Base-by-base conservation (phyloP, 2,888 invertebrate species). In the Agrotis puta region DNA sequence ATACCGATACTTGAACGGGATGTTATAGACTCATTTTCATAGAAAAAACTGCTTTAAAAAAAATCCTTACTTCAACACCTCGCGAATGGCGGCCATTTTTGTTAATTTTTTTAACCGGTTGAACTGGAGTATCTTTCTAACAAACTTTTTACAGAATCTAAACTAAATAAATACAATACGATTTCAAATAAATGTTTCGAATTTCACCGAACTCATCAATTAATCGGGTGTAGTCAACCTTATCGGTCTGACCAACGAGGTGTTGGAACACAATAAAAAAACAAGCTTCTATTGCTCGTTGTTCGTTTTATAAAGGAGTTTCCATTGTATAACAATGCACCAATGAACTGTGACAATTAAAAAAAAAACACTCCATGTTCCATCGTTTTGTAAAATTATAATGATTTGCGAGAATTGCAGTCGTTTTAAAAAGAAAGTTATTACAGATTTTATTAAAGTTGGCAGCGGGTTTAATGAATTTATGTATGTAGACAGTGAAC, bases 261-360 rank as follows among this genome's bases (percentile, higher is more conserved):
- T 74, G 83, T 78, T 74, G 61, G 81, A 75, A 72, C 20, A 69
- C 65, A 77, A 69, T n/a, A n/a, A 85, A 70, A 64, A 68, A 74
- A 77, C 69, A 58, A 18, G 43, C 62, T 13, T 82, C 47, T 79
- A 68, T 58, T 70, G 76, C 74, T 54, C n/a, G 74, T 64, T 79
- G 68, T 79, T 67, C 56, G 20, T 39, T 45, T 53, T 48, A 74
- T 63, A 79, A 76, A 67, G 33, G 63, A 67, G 51, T 63, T 62
- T 39, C 45, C 20, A 70, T 62, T 70, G 57, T 64, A 22, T 33
- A 77, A 20, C 43, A 43, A 62, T 53, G 64, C 71, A 20, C 64
- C 82, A 57, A 66, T 70, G 70, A 56, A 70, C 57, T 43, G 61
- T n/a, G n/a, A n/a, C 63, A 56, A 13, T 24, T 50, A 2, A 61